Base-by-base conservation (phyloP, 2,888 invertebrate genomes). In the Agrochola circellaris region DNA sequence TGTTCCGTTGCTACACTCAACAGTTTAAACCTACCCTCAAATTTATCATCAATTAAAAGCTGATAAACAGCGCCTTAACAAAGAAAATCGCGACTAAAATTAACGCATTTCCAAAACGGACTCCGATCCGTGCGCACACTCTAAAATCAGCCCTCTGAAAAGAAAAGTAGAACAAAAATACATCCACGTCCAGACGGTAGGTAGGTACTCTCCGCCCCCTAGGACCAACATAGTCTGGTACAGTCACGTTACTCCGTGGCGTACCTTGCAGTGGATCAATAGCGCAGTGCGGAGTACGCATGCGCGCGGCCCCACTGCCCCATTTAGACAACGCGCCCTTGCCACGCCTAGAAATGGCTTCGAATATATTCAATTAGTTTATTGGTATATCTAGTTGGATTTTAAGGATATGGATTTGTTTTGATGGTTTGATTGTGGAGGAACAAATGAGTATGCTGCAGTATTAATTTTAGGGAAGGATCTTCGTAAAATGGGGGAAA, bases 301-400 rank as follows among this genome's bases (percentile, higher is more conserved):
- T 76, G 87, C 88, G 87, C 82, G 82, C 77, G 75, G 80, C 65
- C 78, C 80, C 71, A 82, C 51, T 81, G 80, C 65, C 80, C 80
- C 61, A 81, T 64, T 79, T 77, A 58, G 26, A 58, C 51, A 23
- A 8, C 34, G 68, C 85, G 75, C 82, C 82, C 82, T 81, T 51
- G 75, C 85, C 87, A 83, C 83, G 77, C 86, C 87, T 65, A 26
- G 77, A 48, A 58, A 61, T 58, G 62, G 84, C 58, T 75, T 82
- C 69, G 60, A 68, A 54, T 62, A 58, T 61, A 70, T 66, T 67
- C 83, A 82, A 81, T 81, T 84, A 80, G 58, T 48, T 62, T 67
- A 75, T 75, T 67, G 62, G 13, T 48, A 58, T n/a, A 45, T 23
- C 23, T 45, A 38, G 15, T 20, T 67, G 34, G 30, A 23, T 1